phyloP scores from a whole-genome alignment of 2,797 vertebrate genomes.

The Xiphophorus birchmanni region DNA sequence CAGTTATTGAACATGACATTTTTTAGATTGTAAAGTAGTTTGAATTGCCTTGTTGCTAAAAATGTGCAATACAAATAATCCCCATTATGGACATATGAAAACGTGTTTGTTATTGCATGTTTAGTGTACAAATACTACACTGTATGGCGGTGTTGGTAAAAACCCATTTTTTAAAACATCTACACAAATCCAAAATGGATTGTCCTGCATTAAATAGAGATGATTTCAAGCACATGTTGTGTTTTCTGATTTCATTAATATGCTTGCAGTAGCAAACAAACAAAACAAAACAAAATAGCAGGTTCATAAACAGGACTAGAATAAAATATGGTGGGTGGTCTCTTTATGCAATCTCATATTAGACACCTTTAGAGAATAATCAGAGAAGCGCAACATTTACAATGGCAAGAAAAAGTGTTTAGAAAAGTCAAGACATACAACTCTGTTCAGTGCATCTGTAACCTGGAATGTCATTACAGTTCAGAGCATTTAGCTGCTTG shows the following conservation, averaged over 20 bases:
- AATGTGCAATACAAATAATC: not conserved
- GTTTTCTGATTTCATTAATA: too few relatives aligned
- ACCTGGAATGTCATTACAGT: not conserved
- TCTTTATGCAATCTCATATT: not conserved
- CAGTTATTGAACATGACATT: not conserved
- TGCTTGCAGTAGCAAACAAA: too few relatives aligned
- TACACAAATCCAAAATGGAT: too few relatives aligned
- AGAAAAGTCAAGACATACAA: not conserved
- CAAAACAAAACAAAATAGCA: not conserved
- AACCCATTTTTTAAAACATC: too few relatives aligned
- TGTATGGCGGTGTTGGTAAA: too few relatives aligned
- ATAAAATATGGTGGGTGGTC: not conserved
- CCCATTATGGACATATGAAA: too few relatives aligned
- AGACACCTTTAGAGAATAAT: not conserved
- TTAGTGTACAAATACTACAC: too few relatives aligned
- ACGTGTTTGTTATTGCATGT: too few relatives aligned
- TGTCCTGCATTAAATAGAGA: too few relatives aligned
- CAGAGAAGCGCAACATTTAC: not conserved
- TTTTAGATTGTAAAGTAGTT: not conserved
- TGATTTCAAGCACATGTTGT: too few relatives aligned
- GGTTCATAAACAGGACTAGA: too few relatives aligned
- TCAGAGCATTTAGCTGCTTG: not conserved
- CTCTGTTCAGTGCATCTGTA: not conserved
- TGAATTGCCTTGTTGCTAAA: not conserved
- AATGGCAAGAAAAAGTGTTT: not conserved